Percentiles rank a stretch among this genome's conserved stretches.
Evolutionary conservation across 2,888 invertebrate species (phyloP).

Genomic region (Dasypogon diadema): DNA sequence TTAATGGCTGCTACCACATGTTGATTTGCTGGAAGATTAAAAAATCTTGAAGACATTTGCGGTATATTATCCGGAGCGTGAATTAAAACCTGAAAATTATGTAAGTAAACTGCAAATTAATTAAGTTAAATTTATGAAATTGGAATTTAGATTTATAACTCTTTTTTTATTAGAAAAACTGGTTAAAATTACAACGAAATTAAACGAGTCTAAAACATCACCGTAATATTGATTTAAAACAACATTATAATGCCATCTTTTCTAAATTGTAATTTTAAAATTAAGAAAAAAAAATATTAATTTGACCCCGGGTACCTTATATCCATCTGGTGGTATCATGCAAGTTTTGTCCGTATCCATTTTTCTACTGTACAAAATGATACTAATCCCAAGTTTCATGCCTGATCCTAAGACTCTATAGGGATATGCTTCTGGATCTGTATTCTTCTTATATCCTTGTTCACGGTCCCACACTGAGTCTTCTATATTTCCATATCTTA

Average conservation of each 20-base stretch:
- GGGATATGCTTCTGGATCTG: background rate
- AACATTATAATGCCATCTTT: too few relatives aligned
- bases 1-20: conserved; percentile 75
- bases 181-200: too few relatives aligned
- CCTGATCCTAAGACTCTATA: background rate
- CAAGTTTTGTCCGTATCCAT: background rate
- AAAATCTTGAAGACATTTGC: background rate
- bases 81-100: conserved; percentile 19
- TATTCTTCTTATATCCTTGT: background rate
- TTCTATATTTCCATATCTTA: background rate
- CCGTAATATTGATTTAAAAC: too few relatives aligned
- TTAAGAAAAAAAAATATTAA: too few relatives aligned
- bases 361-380: background rate
- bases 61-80: conserved; percentile 17
- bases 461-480: background rate
- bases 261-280: too few relatives aligned
- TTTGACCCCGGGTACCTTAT: too few relatives aligned
- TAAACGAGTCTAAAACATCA: too few relatives aligned
- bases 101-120: too few relatives aligned
- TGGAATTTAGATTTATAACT: too few relatives aligned
- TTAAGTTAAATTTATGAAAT: too few relatives aligned
- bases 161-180: too few relatives aligned
- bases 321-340: background rate
- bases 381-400: background rate
- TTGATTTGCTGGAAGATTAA: conserved; percentile 62